Evolutionary conservation across 2,797 vertebrate genomes (phyloP), one percentile per base, ranked within the genome.

Genomic region (Sebastes goodei): DNA sequence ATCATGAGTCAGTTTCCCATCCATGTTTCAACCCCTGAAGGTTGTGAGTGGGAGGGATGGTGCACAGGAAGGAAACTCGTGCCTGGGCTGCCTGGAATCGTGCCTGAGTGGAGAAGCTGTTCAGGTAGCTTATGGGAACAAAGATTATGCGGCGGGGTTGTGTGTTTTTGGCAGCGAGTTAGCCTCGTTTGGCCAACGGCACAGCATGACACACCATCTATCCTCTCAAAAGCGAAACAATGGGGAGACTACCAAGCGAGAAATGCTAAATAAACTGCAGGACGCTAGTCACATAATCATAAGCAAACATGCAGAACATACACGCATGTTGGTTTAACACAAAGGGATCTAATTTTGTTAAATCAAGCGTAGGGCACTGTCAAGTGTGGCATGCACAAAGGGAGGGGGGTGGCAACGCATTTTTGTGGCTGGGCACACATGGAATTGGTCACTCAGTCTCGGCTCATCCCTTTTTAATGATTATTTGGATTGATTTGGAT

Each of bases 51-150:
- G 86, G 89, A 80, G 67, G 71, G 66, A 83, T 77, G 25, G 79
- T 2, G 46, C 33, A 78, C 82, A 87, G 88, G 87, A 88, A 88
- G 87, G 89, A 88, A 92, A 89, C 69, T 66, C 35, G 62, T 79
- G 85, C 78, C 63, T 63, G 52, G 23, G 53, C 64, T 61, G 83
- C 79, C 85, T 73, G 90, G 91, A 90, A 84, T 65, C 2, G 38
- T 67, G 86, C 79, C 86, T 71, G 64, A 79, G 62, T 17, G 32
- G 69, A 67, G 80, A 81, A 73, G 74, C 74, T 78, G 85, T 75
- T 64, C 87, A 89, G 89, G 86, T 94, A 85, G 78, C 76, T 88
- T 84, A 86, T 86, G 89, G 78, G 86, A 87, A 90, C 82, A 81
- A 78, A 81, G 75, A 89, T 86, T 89, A 81, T 46, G 33, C 14